phyloP scores from a whole-genome alignment of 2,797 vertebrate species.

The Pangasius mekongensis region DNA sequence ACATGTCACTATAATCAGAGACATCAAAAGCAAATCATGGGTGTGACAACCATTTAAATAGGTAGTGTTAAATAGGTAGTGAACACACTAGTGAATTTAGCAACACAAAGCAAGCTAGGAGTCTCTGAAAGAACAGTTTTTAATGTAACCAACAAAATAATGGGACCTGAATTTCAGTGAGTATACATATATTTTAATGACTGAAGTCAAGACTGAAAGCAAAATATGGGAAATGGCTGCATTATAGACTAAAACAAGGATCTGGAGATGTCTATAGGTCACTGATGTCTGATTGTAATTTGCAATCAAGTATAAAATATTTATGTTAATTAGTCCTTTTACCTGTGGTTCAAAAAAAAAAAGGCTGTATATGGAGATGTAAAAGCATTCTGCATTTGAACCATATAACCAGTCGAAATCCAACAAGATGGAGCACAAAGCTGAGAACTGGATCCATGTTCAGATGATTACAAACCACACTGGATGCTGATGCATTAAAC shows the following conservation, averaged over 20 bases:
- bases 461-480: neutral
- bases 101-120: neutral
- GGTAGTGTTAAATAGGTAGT: neutral
- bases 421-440: conserved; percentile 16
- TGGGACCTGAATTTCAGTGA: neutral
- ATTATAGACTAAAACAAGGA: neutral
- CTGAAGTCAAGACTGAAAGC: neutral
- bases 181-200: neutral
- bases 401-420: neutral
- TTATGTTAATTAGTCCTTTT: neutral
- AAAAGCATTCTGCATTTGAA: neutral
- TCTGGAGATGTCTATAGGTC: neutral
- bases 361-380: neutral
- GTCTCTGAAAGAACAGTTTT: neutral
- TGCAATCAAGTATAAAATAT: no score
- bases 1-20: neutral
- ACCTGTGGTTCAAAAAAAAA: neutral
- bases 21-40: neutral
- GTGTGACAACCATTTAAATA: neutral
- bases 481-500: neutral
- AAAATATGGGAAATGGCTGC: neutral
- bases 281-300: neutral
- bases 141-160: neutral
- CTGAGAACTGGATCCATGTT: neutral
- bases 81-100: neutral